These are phyloP conservation scores for Epirrhoe alternata DNA, from an alignment of 2,888 invertebrate genomes.

Conservation along the genomic window DNA sequence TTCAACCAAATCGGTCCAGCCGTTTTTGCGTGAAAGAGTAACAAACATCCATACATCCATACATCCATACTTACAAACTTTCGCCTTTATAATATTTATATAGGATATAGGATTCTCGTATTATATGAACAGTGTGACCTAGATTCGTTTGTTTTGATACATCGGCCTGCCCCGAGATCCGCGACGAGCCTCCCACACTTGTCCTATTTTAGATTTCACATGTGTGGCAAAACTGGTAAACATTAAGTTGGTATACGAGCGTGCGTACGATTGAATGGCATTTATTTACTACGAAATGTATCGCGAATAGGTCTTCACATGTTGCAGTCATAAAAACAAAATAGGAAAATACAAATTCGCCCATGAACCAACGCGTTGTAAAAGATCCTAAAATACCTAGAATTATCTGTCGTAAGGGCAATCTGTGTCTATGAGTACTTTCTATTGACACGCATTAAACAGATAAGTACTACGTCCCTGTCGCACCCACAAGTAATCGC, in stretches of 20 bases:
- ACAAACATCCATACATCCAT: no score
- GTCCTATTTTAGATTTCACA: conserved; percentile 75
- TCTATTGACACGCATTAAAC: conserved; percentile 26
- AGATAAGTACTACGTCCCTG: conserved; percentile 29
- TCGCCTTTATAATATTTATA: no score
- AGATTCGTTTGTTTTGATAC: conserved; percentile 73
- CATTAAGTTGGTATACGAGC: conserved; percentile 46
- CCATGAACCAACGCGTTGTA: neutral
- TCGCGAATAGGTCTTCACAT: conserved; percentile 11
- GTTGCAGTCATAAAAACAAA: conserved; percentile 5
- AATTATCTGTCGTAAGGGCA: neutral
- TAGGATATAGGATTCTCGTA: no score
- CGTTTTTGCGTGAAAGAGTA: no score
- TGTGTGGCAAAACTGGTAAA: conserved; percentile 62
- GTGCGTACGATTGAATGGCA: conserved; percentile 37
- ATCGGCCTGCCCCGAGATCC: conserved; percentile 48
- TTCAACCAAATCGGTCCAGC: no score
- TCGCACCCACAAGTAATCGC: conserved; percentile 35
- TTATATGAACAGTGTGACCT: conserved; percentile 55
- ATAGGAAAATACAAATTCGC: neutral
- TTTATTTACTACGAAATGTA: conserved; percentile 31
- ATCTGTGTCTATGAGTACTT: conserved; percentile 14
- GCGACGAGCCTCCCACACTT: conserved; percentile 74
- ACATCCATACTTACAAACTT: no score
- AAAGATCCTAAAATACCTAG: neutral